Evolutionary conservation across 2,797 vertebrate species (phyloP).

Genomic region (Pangasius sanitwongsei): DNA sequence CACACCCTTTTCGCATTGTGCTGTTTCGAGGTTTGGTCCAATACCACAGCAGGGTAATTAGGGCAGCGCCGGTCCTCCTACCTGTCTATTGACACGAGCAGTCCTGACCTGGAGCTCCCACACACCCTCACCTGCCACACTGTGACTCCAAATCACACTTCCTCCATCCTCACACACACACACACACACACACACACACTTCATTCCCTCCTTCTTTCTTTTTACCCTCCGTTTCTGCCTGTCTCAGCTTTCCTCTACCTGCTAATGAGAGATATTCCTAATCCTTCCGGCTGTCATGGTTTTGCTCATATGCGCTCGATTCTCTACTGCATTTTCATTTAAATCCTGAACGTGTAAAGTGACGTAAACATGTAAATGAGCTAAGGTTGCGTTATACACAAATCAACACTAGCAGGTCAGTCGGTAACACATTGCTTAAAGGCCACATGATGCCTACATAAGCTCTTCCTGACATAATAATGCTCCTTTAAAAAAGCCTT

Average conservation of each 20-base stretch:
- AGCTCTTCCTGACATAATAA: too few relatives aligned
- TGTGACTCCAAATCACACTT: not conserved
- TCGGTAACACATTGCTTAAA: too few relatives aligned
- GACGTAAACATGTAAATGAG: too few relatives aligned
- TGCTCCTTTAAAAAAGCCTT: too few relatives aligned
- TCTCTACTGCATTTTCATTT: not conserved
- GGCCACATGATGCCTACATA: too few relatives aligned
- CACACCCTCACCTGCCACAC: slow-evolving; percentile 19
- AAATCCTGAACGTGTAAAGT: not conserved
- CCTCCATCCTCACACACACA: slow-evolving; percentile 1
- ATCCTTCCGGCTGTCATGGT: slow-evolving; percentile 4
- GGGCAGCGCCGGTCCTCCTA: slow-evolving; percentile 3
- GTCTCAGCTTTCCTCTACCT: slow-evolving; percentile 15
- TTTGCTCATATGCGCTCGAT: not conserved
- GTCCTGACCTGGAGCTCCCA: slow-evolving; percentile 17
- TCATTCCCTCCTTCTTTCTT: not conserved
- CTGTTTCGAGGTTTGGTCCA: not conserved
- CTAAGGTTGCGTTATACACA: too few relatives aligned
- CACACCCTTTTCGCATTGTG: not conserved
- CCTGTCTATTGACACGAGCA: slow-evolving; percentile 7
- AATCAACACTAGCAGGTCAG: too few relatives aligned
- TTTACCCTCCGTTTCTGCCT: not conserved
- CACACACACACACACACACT: slow-evolving; percentile 2
- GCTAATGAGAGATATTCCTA: slow-evolving; percentile 24
- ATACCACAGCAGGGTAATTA: slow-evolving; percentile 14